Evolutionary conservation across 2,888 invertebrate genomes (phyloP).

Genomic region (Eupithecia exiguata): DNA sequence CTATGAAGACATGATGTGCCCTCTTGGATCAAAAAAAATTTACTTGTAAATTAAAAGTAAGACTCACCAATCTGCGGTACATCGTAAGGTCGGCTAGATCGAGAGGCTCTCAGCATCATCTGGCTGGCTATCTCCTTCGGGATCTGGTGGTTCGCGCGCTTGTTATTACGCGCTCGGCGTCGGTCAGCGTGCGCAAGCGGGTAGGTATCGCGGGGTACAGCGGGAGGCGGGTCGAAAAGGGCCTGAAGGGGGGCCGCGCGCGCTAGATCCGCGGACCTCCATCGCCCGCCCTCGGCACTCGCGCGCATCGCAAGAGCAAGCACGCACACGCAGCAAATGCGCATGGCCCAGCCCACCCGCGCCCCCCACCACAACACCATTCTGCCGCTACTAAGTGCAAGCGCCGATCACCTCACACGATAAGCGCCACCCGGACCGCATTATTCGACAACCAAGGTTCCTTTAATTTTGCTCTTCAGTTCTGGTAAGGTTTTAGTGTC

Average conservation of each 20-base stretch:
- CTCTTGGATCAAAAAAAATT: neutral
- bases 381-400: conserved; percentile 74
- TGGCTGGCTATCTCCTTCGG: conserved; percentile 87
- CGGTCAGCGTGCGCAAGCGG: conserved; percentile 68
- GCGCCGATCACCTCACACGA: conserved; percentile 63
- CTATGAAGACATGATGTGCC: neutral
- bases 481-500: conserved; percentile 40
- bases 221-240: conserved; percentile 72
- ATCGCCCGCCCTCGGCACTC: conserved; percentile 66
- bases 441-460: conserved; percentile 60
- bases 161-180: conserved; percentile 66
- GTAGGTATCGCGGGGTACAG: conserved; percentile 59
- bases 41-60: neutral
- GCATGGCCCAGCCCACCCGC: conserved; percentile 72
- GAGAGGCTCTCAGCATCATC: conserved; percentile 90
- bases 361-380: conserved; percentile 73
- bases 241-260: conserved; percentile 54
- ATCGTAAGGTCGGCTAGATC: conserved; percentile 91
- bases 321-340: conserved; percentile 74
- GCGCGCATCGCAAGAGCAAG: conserved; percentile 73
- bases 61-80: conserved; percentile 93
- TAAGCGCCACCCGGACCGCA: conserved; percentile 77
- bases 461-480: conserved; percentile 51
- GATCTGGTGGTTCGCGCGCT: conserved; percentile 69
- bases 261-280: conserved; percentile 60